Base-by-base conservation (phyloP, 2,888 invertebrate species). In the Macaria notata region DNA sequence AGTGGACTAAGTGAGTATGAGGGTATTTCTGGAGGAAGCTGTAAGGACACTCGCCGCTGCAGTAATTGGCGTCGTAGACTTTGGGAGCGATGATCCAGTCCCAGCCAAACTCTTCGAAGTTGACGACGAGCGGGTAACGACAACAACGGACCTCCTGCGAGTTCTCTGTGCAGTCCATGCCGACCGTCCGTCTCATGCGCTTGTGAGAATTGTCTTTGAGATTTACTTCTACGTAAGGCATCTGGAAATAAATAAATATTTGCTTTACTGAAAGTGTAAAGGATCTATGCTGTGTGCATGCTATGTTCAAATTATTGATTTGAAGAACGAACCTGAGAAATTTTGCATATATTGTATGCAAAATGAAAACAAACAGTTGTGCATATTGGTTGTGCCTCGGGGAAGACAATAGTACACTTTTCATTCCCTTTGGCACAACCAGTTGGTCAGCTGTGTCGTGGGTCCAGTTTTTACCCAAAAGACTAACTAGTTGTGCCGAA, bases 81-180 rank as follows among this genome's bases (percentile, higher is more conserved):
- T 97, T 97, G 0, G 99, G 99, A 0, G 98, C 98, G 59, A 99
- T 97, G 73, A 99, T 97, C 95, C 98, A 99, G 79, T 98, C 97
- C 98, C 98, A 99, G 31, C 98, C 98, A 79, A 99, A 98, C 76
- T 95, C 95, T 70, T 96, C 96, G 83, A 99, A 99, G 91, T 98
- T 97, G 9, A 99, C 97, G 9, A 95, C 95, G 45, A 99, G 92
- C 0, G 98, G 98, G 85, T 98, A 98, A 4, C 98, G 95, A 79
- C 99, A 99, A 88, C 99, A 99, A 46, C 97, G 93, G 33, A 94
- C 93, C 75, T 98, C 97, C 68, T 95, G 93, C 7, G 94, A 94
- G 68, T 94, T 93, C 71, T 97, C 97, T 56, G 95, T 95, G 88
- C 98, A 98, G 79, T 96, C 96, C 76, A 97, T 93, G 31, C 95